Percentiles rank a stretch among this genome's conserved stretches.
Evolutionary conservation across 2,888 invertebrate species (phyloP).

Genomic region (Orthosia incerta): DNA sequence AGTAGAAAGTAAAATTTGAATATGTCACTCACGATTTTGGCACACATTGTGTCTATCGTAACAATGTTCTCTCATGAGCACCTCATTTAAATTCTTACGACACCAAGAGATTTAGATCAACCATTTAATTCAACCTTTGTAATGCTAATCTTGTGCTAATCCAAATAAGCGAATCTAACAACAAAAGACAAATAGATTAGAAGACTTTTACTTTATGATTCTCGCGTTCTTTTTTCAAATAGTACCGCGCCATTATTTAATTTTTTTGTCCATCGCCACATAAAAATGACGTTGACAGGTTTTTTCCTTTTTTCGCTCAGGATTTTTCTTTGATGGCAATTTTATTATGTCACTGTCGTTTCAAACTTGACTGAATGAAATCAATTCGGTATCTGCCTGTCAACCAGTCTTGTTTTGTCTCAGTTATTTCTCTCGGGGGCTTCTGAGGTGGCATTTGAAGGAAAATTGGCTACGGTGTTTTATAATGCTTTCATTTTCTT

Average conservation of each 20-base stretch:
- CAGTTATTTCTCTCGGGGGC: slow-evolving; percentile 7
- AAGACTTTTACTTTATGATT: slow-evolving; percentile 26
- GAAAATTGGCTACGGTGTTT: slow-evolving; percentile 32
- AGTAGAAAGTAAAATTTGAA: slow-evolving; percentile 65
- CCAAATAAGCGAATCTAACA: slow-evolving; percentile 26
- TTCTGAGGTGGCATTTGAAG: slow-evolving; percentile 26
- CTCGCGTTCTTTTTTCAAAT: slow-evolving; percentile 32
- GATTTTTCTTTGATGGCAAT: not conserved
- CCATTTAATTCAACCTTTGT: slow-evolving; percentile 46
- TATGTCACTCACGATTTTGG: slow-evolving; percentile 65
- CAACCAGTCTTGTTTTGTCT: slow-evolving; percentile 33
- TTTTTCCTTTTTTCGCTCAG: not conserved
- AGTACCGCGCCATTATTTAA: not conserved
- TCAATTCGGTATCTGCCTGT: slow-evolving; percentile 37
- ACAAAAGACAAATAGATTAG: slow-evolving; percentile 14
- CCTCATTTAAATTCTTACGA: slow-evolving; percentile 56
- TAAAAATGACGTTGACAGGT: slow-evolving; percentile 1
- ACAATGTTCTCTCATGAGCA: slow-evolving; percentile 47
- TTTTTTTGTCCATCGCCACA: not conserved
- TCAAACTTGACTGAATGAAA: slow-evolving; percentile 24
- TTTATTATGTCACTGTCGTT: slow-evolving; percentile 12
- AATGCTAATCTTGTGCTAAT: slow-evolving; percentile 39
- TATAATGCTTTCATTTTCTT: slow-evolving; percentile 5
- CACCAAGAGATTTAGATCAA: slow-evolving; percentile 46
- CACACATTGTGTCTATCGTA: slow-evolving; percentile 39